Percentiles rank a stretch among this genome's conserved stretches.
phyloP scores from a whole-genome alignment of 1,140 invertebrate genomes.

The Lanistes nyassanus region DNA sequence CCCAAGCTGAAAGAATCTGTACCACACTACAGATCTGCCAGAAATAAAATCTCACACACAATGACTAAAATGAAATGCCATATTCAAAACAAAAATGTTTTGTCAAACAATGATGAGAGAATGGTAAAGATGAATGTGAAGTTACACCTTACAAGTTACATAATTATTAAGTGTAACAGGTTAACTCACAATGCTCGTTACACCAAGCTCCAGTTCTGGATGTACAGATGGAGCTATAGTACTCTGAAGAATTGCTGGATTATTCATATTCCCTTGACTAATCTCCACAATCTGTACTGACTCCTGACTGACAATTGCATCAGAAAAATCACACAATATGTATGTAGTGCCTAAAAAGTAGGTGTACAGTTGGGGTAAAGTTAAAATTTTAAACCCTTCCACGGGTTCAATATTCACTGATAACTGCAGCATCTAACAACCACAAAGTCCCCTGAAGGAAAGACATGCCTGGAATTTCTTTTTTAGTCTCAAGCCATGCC shows the following conservation, averaged over 20 bases:
- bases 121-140: not conserved
- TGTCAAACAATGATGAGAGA: not conserved
- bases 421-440: too few relatives aligned
- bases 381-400: too few relatives aligned
- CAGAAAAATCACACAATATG: not conserved
- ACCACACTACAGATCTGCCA: too few relatives aligned
- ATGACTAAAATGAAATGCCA: too few relatives aligned
- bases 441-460: too few relatives aligned
- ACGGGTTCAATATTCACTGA: too few relatives aligned
- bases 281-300: not conserved
- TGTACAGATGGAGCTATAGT: not conserved
- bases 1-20: too few relatives aligned
- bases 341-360: too few relatives aligned
- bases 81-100: too few relatives aligned
- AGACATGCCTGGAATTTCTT: too few relatives aligned
- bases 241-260: not conserved
- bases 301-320: not conserved
- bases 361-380: not conserved
- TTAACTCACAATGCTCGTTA: conserved; percentile 5
- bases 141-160: not conserved
- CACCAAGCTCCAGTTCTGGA: conserved; percentile 5
- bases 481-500: too few relatives aligned
- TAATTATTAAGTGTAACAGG: not conserved
- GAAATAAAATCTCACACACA: too few relatives aligned
- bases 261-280: not conserved